phyloP scores from a whole-genome alignment of 2,797 vertebrate genomes.

The Typhlichthys subterraneus region DNA sequence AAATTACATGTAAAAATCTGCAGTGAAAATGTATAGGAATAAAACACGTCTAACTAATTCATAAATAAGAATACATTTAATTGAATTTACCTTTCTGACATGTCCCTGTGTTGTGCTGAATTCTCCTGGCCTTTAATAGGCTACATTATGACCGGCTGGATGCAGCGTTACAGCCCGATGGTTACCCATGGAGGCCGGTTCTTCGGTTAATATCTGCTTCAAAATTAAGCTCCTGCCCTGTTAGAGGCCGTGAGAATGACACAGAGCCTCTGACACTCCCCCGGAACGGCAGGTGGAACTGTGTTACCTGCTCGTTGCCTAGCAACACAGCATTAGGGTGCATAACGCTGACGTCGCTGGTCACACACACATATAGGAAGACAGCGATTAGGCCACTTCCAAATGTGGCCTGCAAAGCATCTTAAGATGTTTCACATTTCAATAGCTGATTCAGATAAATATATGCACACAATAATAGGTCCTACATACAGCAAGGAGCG shows the following conservation, averaged over 20 bases:
- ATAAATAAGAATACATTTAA: background rate
- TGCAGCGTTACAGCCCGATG: conserved; percentile 37
- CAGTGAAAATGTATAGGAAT: no score
- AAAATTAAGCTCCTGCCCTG: conserved; percentile 28
- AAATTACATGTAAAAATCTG: no score
- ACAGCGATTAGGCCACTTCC: background rate
- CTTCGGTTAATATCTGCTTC: conserved; percentile 13
- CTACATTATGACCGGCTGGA: conserved; percentile 32
- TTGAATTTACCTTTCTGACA: conserved; percentile 88
- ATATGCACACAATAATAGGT: no score
- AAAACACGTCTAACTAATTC: conserved; percentile 5
- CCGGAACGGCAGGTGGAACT: conserved; percentile 12
- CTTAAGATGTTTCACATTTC: no score
- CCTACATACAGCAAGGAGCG: conserved; percentile 4
- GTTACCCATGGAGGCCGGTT: conserved; percentile 67
- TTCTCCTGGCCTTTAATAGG: conserved; percentile 46
- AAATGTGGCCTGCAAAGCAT: no score
- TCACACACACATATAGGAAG: no score
- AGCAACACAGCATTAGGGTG: conserved; percentile 47
- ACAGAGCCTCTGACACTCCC: conserved; percentile 17
- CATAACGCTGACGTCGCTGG: background rate
- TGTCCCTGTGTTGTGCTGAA: conserved; percentile 71
- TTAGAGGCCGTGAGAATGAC: conserved; percentile 20
- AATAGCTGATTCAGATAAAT: no score
- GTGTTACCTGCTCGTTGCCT: conserved; percentile 52